A percentile compares a stretch with the other conserved stretches of the same genome.
Evolutionary conservation across 2,113 vertebrate species (phyloP).

Genomic region (Salvator merianae): DNA sequence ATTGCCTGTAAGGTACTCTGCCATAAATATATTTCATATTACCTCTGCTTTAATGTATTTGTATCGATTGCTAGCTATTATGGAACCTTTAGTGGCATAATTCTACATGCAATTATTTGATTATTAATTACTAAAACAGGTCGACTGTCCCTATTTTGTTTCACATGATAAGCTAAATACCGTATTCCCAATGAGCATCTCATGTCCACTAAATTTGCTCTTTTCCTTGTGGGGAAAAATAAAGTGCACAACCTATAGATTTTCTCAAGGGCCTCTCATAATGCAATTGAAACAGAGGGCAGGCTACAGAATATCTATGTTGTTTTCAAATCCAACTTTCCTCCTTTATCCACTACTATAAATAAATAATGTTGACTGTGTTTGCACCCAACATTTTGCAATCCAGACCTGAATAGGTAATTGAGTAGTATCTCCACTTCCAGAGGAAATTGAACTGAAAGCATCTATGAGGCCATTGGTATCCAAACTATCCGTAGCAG

Average conservation of each 20-base stretch:
- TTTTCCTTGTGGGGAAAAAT: too few relatives aligned
- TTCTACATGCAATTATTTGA: background rate
- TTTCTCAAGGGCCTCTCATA: background rate
- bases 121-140: too few relatives aligned
- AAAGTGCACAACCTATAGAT: too few relatives aligned
- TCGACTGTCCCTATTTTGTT: too few relatives aligned
- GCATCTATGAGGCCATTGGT: conserved; percentile 69
- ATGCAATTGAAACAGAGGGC: background rate
- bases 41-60: background rate
- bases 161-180: too few relatives aligned
- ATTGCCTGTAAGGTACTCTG: background rate
- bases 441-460: conserved; percentile 69
- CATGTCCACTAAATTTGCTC: too few relatives aligned
- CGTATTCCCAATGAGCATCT: too few relatives aligned
- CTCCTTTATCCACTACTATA: too few relatives aligned
- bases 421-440: conserved; percentile 61
- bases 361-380: background rate
- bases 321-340: background rate
- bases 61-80: too few relatives aligned
- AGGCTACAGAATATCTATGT: background rate
- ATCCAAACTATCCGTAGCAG: conserved; percentile 57
- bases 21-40: background rate
- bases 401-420: conserved; percentile 71
- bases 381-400: background rate
- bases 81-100: background rate